Conservation (phyloP, 2,888 invertebrate genomes). For the Endotricha flammealis region DNA sequence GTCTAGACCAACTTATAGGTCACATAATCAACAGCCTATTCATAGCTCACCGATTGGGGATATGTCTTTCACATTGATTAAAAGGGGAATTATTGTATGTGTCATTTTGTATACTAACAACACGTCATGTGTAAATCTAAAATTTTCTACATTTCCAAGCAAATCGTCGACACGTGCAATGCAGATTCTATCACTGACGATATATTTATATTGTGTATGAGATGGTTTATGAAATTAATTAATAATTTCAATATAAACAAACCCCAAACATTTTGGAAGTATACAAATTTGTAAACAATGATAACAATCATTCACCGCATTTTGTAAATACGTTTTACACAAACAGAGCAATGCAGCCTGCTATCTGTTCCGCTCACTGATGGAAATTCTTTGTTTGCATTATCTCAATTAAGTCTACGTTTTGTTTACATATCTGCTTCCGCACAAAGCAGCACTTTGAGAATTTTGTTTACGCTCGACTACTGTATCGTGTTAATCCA, state of each 20-base stretch:
- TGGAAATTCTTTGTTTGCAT: constrained; percentile 66
- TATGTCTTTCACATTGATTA: no score
- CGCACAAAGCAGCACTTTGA: constrained; percentile 51
- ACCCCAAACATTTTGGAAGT: constrained; percentile 71
- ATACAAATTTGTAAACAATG: constrained; percentile 55
- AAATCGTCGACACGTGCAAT: no score
- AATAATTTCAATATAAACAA: constrained; percentile 44
- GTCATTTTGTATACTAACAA: no score
- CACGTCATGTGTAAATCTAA: no score
- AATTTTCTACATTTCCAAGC: no score
- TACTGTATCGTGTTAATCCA: constrained; percentile 11
- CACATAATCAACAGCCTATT: no score
- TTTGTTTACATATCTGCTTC: constrained; percentile 49
- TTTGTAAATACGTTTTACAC: constrained; percentile 20
- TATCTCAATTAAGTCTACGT: constrained; percentile 73
- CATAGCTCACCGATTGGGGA: no score
- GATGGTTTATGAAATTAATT: background rate
- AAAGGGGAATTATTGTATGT: no score
- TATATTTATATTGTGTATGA: no score
- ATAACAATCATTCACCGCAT: constrained; percentile 12
- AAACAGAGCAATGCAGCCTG: constrained; percentile 29
- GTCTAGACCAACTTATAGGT: no score
- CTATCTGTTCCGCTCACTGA: constrained; percentile 49
- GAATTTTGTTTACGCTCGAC: constrained; percentile 48
- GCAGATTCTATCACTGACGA: no score